Percentiles rank a stretch among this genome's conserved stretches.
Conservation (phyloP, 2,797 vertebrate species). For the Amphiprion clarkii region DNA sequence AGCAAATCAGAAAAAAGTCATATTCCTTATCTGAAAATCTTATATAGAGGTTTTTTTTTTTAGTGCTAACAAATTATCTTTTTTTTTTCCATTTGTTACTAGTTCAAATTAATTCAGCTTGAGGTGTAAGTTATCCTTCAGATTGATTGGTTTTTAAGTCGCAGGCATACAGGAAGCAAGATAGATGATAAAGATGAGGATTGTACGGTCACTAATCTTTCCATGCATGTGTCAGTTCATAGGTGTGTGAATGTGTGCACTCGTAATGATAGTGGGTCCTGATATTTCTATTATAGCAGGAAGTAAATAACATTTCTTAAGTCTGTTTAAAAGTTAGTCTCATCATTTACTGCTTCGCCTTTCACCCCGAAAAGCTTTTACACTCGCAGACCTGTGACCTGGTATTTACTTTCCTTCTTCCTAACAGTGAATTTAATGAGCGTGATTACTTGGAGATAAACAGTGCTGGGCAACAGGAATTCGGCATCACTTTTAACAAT, state of each 20-base stretch:
- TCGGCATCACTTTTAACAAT: background rate
- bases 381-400: constrained; percentile 18
- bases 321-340: constrained; percentile 28
- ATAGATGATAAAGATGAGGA: background rate
- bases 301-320: constrained; percentile 34
- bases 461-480: background rate
- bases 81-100: background rate
- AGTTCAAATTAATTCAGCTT: background rate
- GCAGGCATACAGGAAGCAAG: background rate
- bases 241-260: background rate
- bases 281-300: constrained; percentile 30
- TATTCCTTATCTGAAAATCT: background rate
- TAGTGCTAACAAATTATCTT: background rate
- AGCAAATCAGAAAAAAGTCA: background rate
- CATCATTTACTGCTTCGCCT: constrained; percentile 23
- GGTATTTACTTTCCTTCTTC: constrained; percentile 5
- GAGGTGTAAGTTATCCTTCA: background rate
- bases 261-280: constrained; percentile 10
- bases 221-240: background rate
- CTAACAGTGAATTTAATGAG: constrained; percentile 7
- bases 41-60: background rate
- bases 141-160: background rate
- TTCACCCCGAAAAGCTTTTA: constrained; percentile 20
- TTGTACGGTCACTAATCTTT: constrained; percentile 9
- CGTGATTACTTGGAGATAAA: background rate